Percentiles rank a stretch among this genome's conserved stretches.
These are phyloP conservation scores for Villa cingulata DNA, from an alignment of 2,888 invertebrate genomes.

Conservation along the genomic window DNA sequence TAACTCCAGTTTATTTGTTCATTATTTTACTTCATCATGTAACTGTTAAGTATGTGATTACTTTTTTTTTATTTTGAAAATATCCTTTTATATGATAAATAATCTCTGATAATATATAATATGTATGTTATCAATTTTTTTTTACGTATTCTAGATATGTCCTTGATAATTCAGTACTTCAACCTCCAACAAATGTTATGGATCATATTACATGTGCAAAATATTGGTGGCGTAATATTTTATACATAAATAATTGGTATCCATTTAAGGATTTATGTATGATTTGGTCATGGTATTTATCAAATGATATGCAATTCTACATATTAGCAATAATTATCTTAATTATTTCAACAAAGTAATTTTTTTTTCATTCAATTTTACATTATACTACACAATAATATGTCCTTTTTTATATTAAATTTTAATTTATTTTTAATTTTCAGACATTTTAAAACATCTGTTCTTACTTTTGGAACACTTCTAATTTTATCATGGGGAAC, in stretches of 20 bases:
- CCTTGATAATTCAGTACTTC: conserved; percentile 57
- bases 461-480: conserved; percentile 42
- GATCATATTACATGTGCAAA: conserved; percentile 60
- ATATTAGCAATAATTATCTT: conserved; percentile 52
- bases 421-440: background rate
- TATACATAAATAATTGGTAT: conserved; percentile 72
- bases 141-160: conserved; percentile 43
- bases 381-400: too few relatives aligned
- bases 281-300: conserved; percentile 74
- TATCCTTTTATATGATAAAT: background rate
- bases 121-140: background rate
- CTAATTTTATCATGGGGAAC: conserved; percentile 63
- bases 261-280: conserved; percentile 64
- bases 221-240: conserved; percentile 71
- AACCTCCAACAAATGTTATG: conserved; percentile 49
- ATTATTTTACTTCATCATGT: conserved; percentile 63
- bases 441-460: conserved; percentile 48
- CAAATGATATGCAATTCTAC: conserved; percentile 68
- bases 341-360: conserved; percentile 54
- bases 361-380: conserved; percentile 8
- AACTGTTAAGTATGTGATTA: conserved; percentile 38
- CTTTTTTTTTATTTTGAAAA: too few relatives aligned
- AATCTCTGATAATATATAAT: background rate
- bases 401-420: too few relatives aligned
- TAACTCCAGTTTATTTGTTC: conserved; percentile 72